phyloP scores from a whole-genome alignment of 2,113 vertebrate species.

The Chionodraco myersi region DNA sequence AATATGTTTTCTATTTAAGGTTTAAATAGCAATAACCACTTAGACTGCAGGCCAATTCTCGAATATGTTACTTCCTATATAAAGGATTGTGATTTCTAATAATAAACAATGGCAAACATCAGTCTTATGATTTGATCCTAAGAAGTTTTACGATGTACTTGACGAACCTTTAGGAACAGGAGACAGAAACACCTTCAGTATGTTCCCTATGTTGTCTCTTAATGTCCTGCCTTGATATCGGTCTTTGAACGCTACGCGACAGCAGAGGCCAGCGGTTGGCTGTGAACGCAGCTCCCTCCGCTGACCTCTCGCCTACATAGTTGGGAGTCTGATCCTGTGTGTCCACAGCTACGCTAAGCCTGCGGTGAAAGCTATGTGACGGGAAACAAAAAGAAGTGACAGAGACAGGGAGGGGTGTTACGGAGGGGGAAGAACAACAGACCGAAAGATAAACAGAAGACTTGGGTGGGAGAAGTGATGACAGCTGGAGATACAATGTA shows the following conservation, averaged over 20 bases:
- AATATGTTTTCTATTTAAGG: neutral
- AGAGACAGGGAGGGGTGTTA: neutral
- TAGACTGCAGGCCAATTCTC: neutral
- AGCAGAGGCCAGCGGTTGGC: slow-evolving; percentile 22
- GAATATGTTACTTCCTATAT: no score
- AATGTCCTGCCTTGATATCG: neutral
- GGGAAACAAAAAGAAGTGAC: neutral
- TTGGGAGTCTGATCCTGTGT: slow-evolving; percentile 56
- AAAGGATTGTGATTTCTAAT: no score
- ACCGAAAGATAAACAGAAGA: slow-evolving; percentile 27
- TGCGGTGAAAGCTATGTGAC: slow-evolving; percentile 47
- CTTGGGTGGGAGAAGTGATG: slow-evolving; percentile 16
- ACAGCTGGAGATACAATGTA: slow-evolving; percentile 46
- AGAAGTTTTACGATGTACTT: no score
- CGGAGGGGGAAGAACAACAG: slow-evolving; percentile 5
- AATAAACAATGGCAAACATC: no score
- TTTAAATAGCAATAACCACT: neutral
- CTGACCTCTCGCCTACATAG: slow-evolving; percentile 62
- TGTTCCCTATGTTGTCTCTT: slow-evolving; percentile 15
- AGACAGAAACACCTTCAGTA: neutral
- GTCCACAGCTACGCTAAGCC: slow-evolving; percentile 36
- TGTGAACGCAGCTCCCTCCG: slow-evolving; percentile 1
- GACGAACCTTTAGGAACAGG: no score
- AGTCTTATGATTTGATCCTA: neutral
- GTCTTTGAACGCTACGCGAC: slow-evolving; percentile 20